phyloP scores from a whole-genome alignment of 2,113 vertebrate species.

The Alouatta palliata region DNA sequence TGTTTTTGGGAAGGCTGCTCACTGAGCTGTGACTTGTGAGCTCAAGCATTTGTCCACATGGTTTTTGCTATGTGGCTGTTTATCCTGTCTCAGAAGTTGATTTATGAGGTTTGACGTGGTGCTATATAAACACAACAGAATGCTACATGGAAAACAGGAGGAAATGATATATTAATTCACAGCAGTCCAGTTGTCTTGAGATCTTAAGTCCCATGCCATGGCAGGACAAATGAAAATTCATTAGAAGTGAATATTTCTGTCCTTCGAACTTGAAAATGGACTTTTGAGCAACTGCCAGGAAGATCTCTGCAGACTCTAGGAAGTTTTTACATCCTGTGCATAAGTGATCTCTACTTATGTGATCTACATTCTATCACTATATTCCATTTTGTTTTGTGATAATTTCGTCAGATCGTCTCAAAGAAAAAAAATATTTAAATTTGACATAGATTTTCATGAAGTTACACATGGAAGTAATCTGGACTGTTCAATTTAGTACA shows the following conservation, averaged over 20 bases:
- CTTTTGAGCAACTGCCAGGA: conserved; percentile 36
- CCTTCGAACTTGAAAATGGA: conserved; percentile 53
- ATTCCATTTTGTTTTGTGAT: conserved; percentile 42
- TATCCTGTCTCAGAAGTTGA: conserved; percentile 53
- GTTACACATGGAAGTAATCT: not conserved
- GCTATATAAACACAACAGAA: not conserved
- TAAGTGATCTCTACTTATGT: not conserved
- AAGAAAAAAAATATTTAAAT: not conserved
- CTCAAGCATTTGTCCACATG: not conserved
- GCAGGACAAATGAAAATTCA: conserved; percentile 65
- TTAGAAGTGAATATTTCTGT: conserved; percentile 64
- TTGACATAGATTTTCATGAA: not conserved
- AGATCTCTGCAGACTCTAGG: not conserved
- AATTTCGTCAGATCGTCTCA: not conserved
- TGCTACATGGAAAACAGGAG: conserved; percentile 37
- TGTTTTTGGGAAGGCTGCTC: not conserved
- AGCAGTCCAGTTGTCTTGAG: conserved; percentile 67
- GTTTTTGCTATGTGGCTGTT: conserved; percentile 30
- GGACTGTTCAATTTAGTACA: conserved; percentile 22
- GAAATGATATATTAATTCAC: conserved; percentile 66
- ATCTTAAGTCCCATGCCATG: conserved; percentile 58
- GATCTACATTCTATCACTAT: accelerated
- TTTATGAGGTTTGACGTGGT: conserved; percentile 64
- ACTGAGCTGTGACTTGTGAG: conserved; percentile 53
- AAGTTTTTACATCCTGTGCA: not conserved